A percentile compares a stretch with the other conserved stretches of the same genome.
phyloP scores from a whole-genome alignment of 2,888 invertebrate species.

The Dastarcus helophoroides region DNA sequence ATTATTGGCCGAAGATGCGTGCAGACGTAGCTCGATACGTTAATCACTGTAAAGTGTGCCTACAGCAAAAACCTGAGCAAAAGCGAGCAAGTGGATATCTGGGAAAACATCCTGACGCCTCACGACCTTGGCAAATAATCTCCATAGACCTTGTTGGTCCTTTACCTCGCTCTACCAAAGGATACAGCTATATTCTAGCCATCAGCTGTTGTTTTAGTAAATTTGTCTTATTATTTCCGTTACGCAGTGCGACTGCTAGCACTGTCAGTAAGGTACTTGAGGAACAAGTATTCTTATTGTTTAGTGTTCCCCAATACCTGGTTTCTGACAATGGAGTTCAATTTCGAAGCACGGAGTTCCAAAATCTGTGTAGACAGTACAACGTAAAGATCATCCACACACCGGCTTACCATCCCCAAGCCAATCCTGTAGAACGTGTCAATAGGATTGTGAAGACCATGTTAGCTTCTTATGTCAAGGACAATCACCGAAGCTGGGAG shows the following conservation, averaged over 20 bases:
- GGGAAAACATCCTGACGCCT: constrained; percentile 5
- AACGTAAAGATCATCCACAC: too few relatives aligned
- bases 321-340: too few relatives aligned
- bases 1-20: constrained; percentile 10
- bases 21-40: constrained; percentile 11
- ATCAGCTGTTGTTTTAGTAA: constrained; percentile 15
- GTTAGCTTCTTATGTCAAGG: constrained; percentile 19
- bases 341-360: too few relatives aligned
- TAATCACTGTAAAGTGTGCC: constrained; percentile 9
- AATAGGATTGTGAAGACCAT: constrained; percentile 25
- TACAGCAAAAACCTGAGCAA: constrained; percentile 10
- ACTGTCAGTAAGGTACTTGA: too few relatives aligned
- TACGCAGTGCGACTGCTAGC: too few relatives aligned
- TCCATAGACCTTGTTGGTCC: constrained; percentile 14
- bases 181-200: constrained; percentile 12
- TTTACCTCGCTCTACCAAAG: constrained; percentile 10
- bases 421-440: constrained; percentile 24
- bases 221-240: constrained; percentile 12
- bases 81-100: constrained; percentile 9
- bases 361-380: too few relatives aligned
- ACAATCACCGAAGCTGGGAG: constrained; percentile 18
- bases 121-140: constrained; percentile 13
- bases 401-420: constrained; percentile 23
- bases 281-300: too few relatives aligned
- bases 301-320: too few relatives aligned